phyloP scores from a whole-genome alignment of 2,113 vertebrate genomes.

The Mesembrinibis cayennensis region DNA sequence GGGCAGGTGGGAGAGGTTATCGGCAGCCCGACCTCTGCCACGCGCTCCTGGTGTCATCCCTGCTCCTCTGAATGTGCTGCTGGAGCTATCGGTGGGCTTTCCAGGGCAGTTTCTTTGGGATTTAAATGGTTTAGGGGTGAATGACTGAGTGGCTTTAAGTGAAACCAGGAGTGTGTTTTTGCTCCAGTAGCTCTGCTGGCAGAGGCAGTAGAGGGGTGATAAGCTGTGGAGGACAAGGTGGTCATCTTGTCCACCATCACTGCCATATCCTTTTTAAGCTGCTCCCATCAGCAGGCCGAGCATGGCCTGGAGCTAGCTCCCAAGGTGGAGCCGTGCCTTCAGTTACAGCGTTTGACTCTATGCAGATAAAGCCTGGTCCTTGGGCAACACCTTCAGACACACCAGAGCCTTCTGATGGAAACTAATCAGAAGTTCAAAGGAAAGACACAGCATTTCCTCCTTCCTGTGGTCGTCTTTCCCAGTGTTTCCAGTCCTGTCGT shows the following conservation, averaged over 20 bases:
- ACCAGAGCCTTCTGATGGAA: background rate
- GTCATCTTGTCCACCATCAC: background rate
- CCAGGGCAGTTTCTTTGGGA: background rate
- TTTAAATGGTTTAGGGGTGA: background rate
- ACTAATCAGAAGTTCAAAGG: slow-evolving; percentile 9
- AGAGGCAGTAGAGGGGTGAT: background rate
- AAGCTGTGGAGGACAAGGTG: background rate
- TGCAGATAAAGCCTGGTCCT: background rate
- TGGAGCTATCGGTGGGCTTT: background rate
- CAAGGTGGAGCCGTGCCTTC: background rate
- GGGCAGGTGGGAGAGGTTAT: background rate
- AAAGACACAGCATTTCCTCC: background rate
- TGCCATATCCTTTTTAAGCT: background rate
- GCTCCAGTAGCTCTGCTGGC: background rate
- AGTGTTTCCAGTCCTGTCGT: background rate
- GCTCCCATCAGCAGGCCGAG: background rate
- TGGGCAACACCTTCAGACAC: background rate
- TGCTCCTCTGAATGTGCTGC: background rate
- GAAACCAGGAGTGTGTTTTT: background rate
- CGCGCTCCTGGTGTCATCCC: fast-evolving
- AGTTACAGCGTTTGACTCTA: background rate
- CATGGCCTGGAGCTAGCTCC: background rate
- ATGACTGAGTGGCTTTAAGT: background rate
- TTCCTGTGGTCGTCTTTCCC: background rate
- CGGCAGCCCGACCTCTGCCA: background rate